phyloP scores from a whole-genome alignment of 2,797 vertebrate species.

The Microctenopoma steveboyesi region DNA sequence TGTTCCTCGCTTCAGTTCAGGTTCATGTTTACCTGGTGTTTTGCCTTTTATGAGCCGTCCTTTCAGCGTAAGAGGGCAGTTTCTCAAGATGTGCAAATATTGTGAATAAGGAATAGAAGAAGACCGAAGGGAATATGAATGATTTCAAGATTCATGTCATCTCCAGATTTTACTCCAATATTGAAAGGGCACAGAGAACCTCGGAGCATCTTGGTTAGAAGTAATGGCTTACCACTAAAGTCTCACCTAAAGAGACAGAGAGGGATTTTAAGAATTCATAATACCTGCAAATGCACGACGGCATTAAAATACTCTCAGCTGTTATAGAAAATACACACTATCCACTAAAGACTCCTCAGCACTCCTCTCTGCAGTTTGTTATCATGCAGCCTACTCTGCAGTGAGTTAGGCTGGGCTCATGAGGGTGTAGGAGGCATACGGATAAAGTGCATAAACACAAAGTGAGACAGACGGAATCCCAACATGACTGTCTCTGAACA shows the following conservation, averaged over 20 bases:
- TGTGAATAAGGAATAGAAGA: slow-evolving; percentile 19
- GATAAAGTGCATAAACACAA: slow-evolving; percentile 38
- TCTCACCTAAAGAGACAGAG: slow-evolving; percentile 43
- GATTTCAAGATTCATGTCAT: slow-evolving; percentile 54
- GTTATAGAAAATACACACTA: slow-evolving; percentile 44
- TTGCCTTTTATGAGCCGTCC: slow-evolving; percentile 20
- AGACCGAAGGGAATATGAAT: slow-evolving; percentile 39
- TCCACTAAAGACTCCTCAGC: slow-evolving; percentile 31
- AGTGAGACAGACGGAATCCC: slow-evolving; percentile 40
- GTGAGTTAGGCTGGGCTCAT: slow-evolving; percentile 36
- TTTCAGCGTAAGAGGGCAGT: slow-evolving; percentile 24
- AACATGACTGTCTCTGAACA: slow-evolving; percentile 25
- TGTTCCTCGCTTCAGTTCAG: slow-evolving; percentile 4
- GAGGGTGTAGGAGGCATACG: slow-evolving; percentile 32
- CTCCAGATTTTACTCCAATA: slow-evolving; percentile 65
- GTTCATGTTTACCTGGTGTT: slow-evolving; percentile 42
- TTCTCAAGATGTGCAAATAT: slow-evolving; percentile 38
- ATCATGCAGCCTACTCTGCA: slow-evolving; percentile 47
- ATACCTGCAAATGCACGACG: slow-evolving; percentile 42
- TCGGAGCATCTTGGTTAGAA: slow-evolving; percentile 49
- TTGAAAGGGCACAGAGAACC: slow-evolving; percentile 60
- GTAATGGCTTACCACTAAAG: slow-evolving; percentile 60
- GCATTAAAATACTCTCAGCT: slow-evolving; percentile 49
- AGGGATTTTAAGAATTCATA: slow-evolving; percentile 21
- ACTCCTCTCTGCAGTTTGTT: slow-evolving; percentile 10